phyloP scores from a whole-genome alignment of 2,797 vertebrate species.

The Okamejei kenojei region DNA sequence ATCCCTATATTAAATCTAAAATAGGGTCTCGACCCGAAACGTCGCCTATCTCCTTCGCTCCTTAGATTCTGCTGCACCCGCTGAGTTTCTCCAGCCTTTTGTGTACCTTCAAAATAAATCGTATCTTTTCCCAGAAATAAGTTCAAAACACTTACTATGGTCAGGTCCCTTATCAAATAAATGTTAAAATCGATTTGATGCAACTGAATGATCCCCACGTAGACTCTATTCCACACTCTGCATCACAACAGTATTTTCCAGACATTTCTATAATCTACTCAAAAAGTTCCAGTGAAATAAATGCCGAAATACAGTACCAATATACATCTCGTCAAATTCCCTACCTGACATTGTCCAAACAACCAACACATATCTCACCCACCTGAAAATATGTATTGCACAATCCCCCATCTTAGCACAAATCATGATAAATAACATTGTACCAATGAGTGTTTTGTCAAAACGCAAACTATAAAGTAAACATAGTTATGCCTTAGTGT shows the following conservation, averaged over 20 bases:
- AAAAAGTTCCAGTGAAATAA: background rate
- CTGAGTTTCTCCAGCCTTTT: no score
- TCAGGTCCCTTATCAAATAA: background rate
- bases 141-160: background rate
- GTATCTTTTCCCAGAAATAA: background rate
- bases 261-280: background rate
- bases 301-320: background rate
- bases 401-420: background rate
- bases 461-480: background rate
- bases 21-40: no score
- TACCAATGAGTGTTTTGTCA: background rate
- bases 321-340: background rate
- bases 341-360: background rate
- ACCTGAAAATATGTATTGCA: background rate
- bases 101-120: background rate
- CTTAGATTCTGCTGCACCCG: no score
- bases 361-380: background rate
- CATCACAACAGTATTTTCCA: background rate
- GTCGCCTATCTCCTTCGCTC: no score
- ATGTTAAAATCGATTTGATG: background rate
- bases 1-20: no score
- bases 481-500: background rate
- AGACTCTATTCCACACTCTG: background rate
- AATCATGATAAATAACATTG: background rate
- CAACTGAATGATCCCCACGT: background rate